Percentiles rank a stretch among this genome's conserved stretches.
Conservation (phyloP, 2,888 invertebrate species). For the Cephus sareptanus region DNA sequence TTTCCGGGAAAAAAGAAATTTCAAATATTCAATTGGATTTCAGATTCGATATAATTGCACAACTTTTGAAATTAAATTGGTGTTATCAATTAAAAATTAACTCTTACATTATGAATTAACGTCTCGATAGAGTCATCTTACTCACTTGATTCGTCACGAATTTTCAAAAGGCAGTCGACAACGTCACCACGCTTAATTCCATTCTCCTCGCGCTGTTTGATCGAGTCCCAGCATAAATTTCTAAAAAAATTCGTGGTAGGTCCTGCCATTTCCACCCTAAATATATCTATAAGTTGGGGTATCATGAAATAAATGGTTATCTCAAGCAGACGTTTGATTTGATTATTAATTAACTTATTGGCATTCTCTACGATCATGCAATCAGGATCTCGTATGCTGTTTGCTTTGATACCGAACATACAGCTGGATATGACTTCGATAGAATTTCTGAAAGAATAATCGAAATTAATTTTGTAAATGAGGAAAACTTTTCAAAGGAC, state of each 20-base stretch:
- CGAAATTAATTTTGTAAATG: not conserved
- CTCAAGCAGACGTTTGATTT: not conserved
- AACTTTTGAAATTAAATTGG: not conserved
- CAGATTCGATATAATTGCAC: not conserved
- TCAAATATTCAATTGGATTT: not conserved
- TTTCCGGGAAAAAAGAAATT: not conserved
- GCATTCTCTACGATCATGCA: not conserved
- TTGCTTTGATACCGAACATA: not conserved
- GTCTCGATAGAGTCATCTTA: not conserved
- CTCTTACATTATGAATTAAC: accelerated
- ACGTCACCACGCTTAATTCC: not conserved
- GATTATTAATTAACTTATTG: not conserved
- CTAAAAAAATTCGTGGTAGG: not conserved
- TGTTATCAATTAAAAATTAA: too few species aligned
- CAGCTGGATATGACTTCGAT: not conserved
- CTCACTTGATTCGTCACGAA: not conserved
- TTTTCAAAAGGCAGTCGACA: not conserved
- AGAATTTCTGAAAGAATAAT: not conserved
- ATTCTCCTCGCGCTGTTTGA: not conserved
- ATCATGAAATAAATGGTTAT: not conserved
- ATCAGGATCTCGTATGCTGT: not conserved
- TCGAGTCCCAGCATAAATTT: not conserved
- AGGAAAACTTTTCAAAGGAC: not conserved
- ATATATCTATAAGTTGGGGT: not conserved
- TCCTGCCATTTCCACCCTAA: not conserved